Base-by-base conservation (phyloP, 2,113 vertebrate species). In the Chaetodon auriga region DNA sequence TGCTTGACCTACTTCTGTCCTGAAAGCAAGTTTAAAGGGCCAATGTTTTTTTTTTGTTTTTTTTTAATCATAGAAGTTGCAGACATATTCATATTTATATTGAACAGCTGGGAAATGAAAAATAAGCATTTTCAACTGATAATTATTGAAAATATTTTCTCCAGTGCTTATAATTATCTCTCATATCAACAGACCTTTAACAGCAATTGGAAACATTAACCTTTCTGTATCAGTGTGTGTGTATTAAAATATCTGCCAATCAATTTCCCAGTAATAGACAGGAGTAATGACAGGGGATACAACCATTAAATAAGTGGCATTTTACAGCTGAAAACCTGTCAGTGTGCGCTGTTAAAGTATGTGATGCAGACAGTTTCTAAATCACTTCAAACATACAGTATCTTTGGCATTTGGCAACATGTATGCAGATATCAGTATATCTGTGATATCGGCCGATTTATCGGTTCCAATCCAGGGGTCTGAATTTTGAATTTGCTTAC, bases 341-440 rank as follows among this genome's bases (percentile, higher is more conserved):
- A 41, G 9, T 64, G 23, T 30, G 23, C n/a, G 72, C 58, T 76
- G 60, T 21, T 58, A 81, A 61, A 68, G 16, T 21, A 43, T 36
- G 2, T 30, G 30, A 30, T 30, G 30, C 30, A n/a, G n/a, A n/a
- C n/a, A 30, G 30, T 30, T 30, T 30, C 30, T 2, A 2, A 30
- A 2, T 25, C 51, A 12, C 7, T 57, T 58, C 8, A 58, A 60
- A 25, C 35, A 36, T 19, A 1, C 30, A 30, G 30, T 30, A 30
- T 35, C 14, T 68, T n/a, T 4, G 1, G 0, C 7, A 7, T 60
- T 30, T 51, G 15, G 30, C 30, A 30, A 30, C 30, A 30, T 54
- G 49, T 3, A 30, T 55, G n/a, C n/a, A 13, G n/a, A 30, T 30
- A 30, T 30, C 30, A 30, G 30, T 30, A 30, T 30, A 30, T 30